Evolutionary conservation across 2,113 vertebrate species (phyloP).

Genomic region (Brachypteracias leptosomus): DNA sequence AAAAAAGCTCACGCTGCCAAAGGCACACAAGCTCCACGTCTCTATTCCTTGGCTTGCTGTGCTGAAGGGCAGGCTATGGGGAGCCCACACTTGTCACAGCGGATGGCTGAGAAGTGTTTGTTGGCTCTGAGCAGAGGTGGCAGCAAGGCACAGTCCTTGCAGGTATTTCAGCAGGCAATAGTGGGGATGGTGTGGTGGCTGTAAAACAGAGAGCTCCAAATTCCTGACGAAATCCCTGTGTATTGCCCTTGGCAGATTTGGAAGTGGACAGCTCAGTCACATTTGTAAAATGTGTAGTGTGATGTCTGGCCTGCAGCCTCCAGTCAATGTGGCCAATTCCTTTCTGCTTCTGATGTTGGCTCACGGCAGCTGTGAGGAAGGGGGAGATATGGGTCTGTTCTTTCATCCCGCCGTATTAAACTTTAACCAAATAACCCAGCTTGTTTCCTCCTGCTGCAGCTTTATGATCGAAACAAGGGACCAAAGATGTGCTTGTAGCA

Average conservation of each 20-base stretch:
- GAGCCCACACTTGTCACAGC: accelerated
- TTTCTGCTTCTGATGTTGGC: not conserved
- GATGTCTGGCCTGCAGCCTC: not conserved
- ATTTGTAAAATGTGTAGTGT: not conserved
- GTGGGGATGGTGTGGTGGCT: not conserved
- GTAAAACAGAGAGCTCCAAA: not conserved
- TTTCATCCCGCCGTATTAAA: not conserved
- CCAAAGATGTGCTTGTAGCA: not conserved
- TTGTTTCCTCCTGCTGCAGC: not conserved
- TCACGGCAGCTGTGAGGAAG: not conserved
- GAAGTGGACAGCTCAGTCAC: not conserved
- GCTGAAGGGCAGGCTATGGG: not conserved
- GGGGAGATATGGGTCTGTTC: not conserved
- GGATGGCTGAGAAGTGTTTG: not conserved
- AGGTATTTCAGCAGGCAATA: not conserved
- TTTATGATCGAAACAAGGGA: not conserved
- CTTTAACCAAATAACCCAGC: not conserved
- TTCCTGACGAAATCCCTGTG: not conserved
- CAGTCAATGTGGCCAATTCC: not conserved
- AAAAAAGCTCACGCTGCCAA: not conserved
- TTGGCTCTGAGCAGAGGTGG: not conserved
- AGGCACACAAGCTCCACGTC: accelerated
- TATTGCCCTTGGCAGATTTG: not conserved
- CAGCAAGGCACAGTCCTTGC: not conserved
- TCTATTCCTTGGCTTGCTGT: not conserved